Evolutionary conservation across 2,888 invertebrate species (phyloP), one percentile per base, ranked within the genome.

Genomic region (Hyposoter dolosus): DNA sequence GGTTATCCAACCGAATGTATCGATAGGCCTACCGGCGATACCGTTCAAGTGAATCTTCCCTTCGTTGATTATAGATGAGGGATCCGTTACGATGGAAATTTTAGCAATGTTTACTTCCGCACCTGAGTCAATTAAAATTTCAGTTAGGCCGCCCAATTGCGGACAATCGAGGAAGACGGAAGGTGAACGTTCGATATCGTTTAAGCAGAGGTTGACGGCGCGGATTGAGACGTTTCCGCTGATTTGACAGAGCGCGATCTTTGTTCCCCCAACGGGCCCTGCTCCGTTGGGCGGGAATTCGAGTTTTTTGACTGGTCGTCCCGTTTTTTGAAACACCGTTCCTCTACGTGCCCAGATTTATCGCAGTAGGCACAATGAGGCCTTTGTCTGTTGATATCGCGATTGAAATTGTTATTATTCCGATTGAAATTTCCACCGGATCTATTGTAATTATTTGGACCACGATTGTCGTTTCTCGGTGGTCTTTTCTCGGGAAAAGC

Each of bases 401-500:
- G 47, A 17, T 17, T 47, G 15, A 17, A 47, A 47, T 47, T 17
- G 12, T n/a, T 15, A 5, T 65, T 32, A 15, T 65, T n/a, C 0
- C 40, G 7, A 4, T 66, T 40, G 7, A 7, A n/a, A n/a, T n/a
- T n/a, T n/a, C n/a, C n/a, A n/a, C n/a, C n/a, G n/a, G n/a, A n/a
- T n/a, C n/a, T n/a, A n/a, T n/a, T n/a, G n/a, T n/a, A 19, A 10
- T 9, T 19, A 12, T 23, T n/a, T 4, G 9, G 6, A 15, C 23
- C 3, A 3, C 12, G 9, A 1, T 45, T 3, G 23, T 3, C 5
- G 9, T 40, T 40, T 19, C 47, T 28, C 0, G 28, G 15, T 0
- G 76, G 50, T 0, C 66, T 50, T 15, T 77, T 77, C 0, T 77
- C 76, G 1, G 66, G 76, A 9, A 60, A 45, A 4, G 45, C 45